These are phyloP conservation scores for Piaya cayana DNA, from an alignment of 2,113 vertebrate species.

Conservation along the genomic window DNA sequence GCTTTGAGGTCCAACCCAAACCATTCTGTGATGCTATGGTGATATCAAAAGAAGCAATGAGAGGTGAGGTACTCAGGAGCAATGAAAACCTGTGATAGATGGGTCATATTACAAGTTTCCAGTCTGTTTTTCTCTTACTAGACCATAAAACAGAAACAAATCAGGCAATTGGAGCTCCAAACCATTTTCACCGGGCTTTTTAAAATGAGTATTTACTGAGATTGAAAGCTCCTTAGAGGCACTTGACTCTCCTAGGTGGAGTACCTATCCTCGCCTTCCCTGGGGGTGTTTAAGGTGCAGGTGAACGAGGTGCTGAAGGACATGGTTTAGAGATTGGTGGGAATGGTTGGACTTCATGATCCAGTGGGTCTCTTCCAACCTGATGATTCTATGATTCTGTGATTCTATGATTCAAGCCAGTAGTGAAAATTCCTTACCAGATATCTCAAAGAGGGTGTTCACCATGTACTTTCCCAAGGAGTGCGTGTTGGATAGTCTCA, in stretches of 20 bases:
- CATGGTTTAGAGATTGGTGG: no score
- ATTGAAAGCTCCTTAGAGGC: slow-evolving; percentile 13
- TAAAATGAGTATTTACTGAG: slow-evolving; percentile 55
- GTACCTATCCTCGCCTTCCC: no score
- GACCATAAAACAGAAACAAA: slow-evolving; percentile 14
- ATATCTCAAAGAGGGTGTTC: not conserved
- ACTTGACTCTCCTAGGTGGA: slow-evolving; percentile 49
- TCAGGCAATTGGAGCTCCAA: not conserved
- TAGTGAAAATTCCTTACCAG: slow-evolving; percentile 23
- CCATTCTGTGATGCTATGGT: no score
- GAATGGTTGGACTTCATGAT: no score
- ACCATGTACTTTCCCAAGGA: not conserved
- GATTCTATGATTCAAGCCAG: no score
- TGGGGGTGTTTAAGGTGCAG: no score
- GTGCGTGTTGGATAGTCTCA: not conserved
- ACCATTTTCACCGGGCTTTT: slow-evolving; percentile 23
- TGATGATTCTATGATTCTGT: no score
- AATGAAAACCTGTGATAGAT: not conserved
- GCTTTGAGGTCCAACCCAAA: no score
- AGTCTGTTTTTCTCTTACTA: not conserved
- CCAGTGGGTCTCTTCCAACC: no score
- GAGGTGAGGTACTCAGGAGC: not conserved
- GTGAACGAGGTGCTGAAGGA: no score
- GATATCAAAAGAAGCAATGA: not conserved
- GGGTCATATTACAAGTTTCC: not conserved